Conservation (phyloP, 2,113 vertebrate genomes). For the Martes martes region DNA sequence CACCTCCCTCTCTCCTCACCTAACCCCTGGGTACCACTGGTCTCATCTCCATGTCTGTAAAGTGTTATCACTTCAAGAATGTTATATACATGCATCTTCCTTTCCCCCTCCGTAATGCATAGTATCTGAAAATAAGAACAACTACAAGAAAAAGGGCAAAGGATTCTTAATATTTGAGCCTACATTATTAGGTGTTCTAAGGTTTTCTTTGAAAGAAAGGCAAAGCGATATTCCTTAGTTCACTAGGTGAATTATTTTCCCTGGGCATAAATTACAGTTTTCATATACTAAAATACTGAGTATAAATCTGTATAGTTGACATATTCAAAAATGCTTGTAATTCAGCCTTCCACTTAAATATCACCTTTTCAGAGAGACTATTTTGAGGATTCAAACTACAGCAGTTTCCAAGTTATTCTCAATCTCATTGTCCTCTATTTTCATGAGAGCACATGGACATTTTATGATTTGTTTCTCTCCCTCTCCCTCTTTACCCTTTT, state of each 20-base stretch:
- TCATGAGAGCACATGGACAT: background rate
- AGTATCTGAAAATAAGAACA: constrained; percentile 26
- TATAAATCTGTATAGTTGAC: constrained; percentile 48
- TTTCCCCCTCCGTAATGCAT: constrained; percentile 34
- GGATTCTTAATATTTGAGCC: background rate
- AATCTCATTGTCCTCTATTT: constrained; percentile 6
- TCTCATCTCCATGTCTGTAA: background rate
- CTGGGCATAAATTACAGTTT: background rate
- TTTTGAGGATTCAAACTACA: background rate
- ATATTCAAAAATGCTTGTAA: constrained; percentile 33
- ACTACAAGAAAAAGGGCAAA: background rate
- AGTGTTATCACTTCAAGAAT: background rate
- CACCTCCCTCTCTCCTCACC: background rate
- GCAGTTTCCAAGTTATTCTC: background rate
- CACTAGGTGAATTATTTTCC: constrained; percentile 48
- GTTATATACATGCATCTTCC: constrained; percentile 67
- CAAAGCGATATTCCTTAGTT: constrained; percentile 4
- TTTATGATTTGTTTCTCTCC: background rate
- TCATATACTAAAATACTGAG: constrained; percentile 23
- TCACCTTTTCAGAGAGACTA: background rate
- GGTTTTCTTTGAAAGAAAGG: constrained; percentile 8
- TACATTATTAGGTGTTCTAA: background rate
- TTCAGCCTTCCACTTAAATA: background rate
- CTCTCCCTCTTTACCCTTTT: background rate
- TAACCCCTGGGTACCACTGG: background rate